These are phyloP conservation scores for Morone saxatilis DNA, from an alignment of 2,113 vertebrate genomes.

Conservation along the genomic window DNA sequence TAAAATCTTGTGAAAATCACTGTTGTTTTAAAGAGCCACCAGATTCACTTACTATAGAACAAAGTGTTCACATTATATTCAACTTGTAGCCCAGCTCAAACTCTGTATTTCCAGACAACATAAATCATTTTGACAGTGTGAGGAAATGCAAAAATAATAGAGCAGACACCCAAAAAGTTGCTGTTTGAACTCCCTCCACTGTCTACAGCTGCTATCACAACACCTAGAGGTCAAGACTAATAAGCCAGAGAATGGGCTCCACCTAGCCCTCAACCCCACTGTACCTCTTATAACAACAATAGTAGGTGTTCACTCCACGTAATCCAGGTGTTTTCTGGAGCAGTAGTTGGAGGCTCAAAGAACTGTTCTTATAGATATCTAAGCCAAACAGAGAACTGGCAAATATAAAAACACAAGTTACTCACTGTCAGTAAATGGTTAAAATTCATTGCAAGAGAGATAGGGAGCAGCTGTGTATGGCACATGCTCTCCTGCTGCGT, in stretches of 20 bases:
- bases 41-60: background rate
- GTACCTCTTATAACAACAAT: slow-evolving; percentile 24
- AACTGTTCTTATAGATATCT: too few relatives aligned
- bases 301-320: slow-evolving; percentile 10
- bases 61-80: background rate
- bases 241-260: background rate
- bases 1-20: too few relatives aligned
- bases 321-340: too few relatives aligned
- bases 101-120: background rate
- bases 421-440: too few relatives aligned
- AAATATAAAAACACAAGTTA: too few relatives aligned
- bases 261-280: background rate
- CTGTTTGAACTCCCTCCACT: slow-evolving; percentile 4
- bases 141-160: slow-evolving; percentile 6
- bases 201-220: background rate
- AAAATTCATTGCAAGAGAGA: too few relatives aligned
- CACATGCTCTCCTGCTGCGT: too few relatives aligned
- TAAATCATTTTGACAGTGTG: slow-evolving; percentile 1
- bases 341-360: too few relatives aligned
- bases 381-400: too few relatives aligned
- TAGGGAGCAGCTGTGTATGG: too few relatives aligned
- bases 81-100: background rate
- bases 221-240: background rate
- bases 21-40: background rate
- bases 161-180: background rate